Evolutionary conservation across 2,888 invertebrate genomes (phyloP), one percentile per base, ranked within the genome.

Genomic region (Sarcophaga caerulescens): DNA sequence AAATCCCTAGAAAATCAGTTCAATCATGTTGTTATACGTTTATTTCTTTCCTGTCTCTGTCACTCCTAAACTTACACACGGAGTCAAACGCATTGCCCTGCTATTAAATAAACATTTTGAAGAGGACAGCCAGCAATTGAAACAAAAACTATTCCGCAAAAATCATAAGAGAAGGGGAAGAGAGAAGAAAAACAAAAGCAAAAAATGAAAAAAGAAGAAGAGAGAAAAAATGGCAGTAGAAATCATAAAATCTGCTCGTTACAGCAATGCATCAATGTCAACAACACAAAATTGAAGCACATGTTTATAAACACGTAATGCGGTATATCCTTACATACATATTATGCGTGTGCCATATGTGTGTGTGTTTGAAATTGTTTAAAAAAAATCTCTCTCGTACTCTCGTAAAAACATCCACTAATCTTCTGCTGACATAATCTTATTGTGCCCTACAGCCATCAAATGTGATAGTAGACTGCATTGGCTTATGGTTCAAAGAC

Each of bases 221-320:
- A 59, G 21, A 44, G 65, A 25, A 77, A 69, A 57, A 25, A 65
- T 4, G 57, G 17, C n/a, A 45, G 69, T 59, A 45, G 23, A 60
- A 25, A 25, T 60, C 19, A 78, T 62, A 57, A 77, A 83, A 66
- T 66, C 75, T 78, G 81, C 81, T 81, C 57, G 74, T 71, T 81
- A 75, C 65, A 77, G 86, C 86, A 81, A 86, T 86, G 77, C 78
- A 84, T 86, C 86, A 86, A 84, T 86, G 86, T 86, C 86, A 86
- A 60, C 70, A 63, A 74, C 86, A 86, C 78, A 81, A 77, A 73
- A 25, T 70, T n/a, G 70, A 59, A 62, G 65, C 66, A 25, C 45
- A 35, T 35, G 52, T 17, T 25, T 21, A 63, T 17, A 74, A 19
- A 79, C 21, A 74, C 19, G 12, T 52, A 52, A 12, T 14, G 52